Evolutionary conservation across 2,888 invertebrate species (phyloP), one percentile per base, ranked within the genome.

Genomic region (Andrena praecox): DNA sequence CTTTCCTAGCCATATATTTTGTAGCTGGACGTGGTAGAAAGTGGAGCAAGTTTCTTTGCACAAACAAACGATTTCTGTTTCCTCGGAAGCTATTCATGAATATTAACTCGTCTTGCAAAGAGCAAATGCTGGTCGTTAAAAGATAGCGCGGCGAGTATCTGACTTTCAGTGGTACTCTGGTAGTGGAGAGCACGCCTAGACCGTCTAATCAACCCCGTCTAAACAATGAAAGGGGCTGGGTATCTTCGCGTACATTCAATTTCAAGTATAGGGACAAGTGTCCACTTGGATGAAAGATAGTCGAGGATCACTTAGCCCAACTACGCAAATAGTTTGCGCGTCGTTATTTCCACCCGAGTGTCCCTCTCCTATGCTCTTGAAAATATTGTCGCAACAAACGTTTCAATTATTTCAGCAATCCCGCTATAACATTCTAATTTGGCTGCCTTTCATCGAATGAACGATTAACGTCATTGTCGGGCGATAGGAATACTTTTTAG

Each of bases 231-330:
- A 35, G 2, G 10, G 20, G 29, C 31, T 7, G 20, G 31, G 63
- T 20, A 63, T 33, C 62, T 52, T 72, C 20, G 33, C 1, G 62
- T 48, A 42, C 7, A 42, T 42, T 35, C 7, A 48, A 31, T 52
- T 62, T 52, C 27, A 59, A 66, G 48, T 48, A 67, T 16, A 31
- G 48, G 12, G 42, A 27, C 12, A 56, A 63, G 63, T 54, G 56
- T 59, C 48, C 1, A 42, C 66, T 66, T 6, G 27, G 2, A 31
- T 16, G 16, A 5, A 48, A 24, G 66, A 33, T 60, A 24, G 33
- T 54, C 52, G 50, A 71, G 63, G 52, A 33, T 63, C 72, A 10
- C 35, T 63, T 35, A 6, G 24, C 71, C 16, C 2, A 8, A 20
- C 68, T 2, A 8, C 20, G 10, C 10, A 35, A 56, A 35, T 27